Evolutionary conservation across 2,888 invertebrate species (phyloP).

Genomic region (Clitarchus hookeri): DNA sequence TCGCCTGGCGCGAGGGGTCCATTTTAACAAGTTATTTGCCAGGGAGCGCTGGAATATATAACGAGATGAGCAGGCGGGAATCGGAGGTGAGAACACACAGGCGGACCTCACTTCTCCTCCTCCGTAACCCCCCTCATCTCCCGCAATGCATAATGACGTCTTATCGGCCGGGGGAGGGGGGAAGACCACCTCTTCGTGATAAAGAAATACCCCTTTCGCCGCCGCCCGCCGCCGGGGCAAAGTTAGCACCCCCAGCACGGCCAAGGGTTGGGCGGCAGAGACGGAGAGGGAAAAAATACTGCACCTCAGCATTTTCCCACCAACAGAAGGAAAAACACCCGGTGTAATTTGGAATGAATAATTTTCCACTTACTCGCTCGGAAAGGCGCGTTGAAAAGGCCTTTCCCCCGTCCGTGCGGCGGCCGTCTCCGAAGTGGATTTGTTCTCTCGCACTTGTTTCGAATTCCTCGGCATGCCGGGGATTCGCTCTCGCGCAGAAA

Average conservation of each 20-base stretch:
- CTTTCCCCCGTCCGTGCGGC: background rate
- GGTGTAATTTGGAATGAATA: slow-evolving; percentile 4
- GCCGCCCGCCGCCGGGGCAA: background rate
- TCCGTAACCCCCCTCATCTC: background rate
- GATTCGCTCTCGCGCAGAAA: background rate
- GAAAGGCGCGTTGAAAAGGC: background rate
- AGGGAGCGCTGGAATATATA: slow-evolving; percentile 39
- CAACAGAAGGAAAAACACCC: slow-evolving; percentile 7
- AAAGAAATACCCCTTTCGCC: background rate
- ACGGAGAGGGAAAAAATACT: background rate
- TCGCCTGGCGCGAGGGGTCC: slow-evolving; percentile 32
- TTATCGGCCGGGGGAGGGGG: background rate
- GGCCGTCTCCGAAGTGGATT: background rate
- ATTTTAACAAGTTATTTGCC: slow-evolving; percentile 43
- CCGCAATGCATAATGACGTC: background rate
- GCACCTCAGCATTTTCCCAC: background rate
- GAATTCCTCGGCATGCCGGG: background rate
- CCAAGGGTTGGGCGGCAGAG: background rate
- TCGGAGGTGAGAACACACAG: slow-evolving; percentile 23
- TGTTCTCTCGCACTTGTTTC: background rate
- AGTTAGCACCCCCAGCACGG: background rate
- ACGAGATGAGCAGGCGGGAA: slow-evolving; percentile 32
- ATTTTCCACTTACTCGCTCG: slow-evolving; percentile 2
- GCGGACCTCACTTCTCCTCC: background rate
- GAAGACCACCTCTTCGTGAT: background rate